Evolutionary conservation across 2,888 invertebrate species (phyloP), one percentile per base, ranked within the genome.

Genomic region (Mylabris sibirica): DNA sequence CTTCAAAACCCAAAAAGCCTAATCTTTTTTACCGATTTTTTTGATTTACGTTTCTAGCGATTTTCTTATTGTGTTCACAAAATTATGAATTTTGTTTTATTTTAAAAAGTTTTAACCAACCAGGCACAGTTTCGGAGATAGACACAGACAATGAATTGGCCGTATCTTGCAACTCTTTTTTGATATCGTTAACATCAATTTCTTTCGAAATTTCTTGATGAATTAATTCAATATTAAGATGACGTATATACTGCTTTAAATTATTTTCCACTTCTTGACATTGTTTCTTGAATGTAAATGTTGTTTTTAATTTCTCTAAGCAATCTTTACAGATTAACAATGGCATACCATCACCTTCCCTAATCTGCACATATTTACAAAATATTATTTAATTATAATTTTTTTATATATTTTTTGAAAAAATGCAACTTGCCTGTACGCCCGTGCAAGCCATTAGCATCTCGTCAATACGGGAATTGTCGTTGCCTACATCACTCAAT

Each of bases 371-470:
- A 30, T 4, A 67, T 9, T 2, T 35, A 38, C 14, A 30, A 60
- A 22, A 65, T 41, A 65, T 35, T 44, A 26, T 44, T 41, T 44
- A 22, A 11, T 57, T 26, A 64, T 35, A 14, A 30, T 30, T 30
- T 30, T 4, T 6, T 30, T 6, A 30, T 30, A n/a, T 30, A 30
- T 30, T 30, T 30, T 30, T 30, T 30, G 5, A 30, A 0, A 1
- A 30, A 30, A 30, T n/a, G 1, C 9, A 24, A 26, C 59, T 82
- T 84, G 85, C 85, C 82, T 84, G 81, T 70, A 86, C 78, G 73
- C 84, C 79, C 70, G 84, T 79, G 79, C 85, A 85, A 77, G 85
- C 84, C 84, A 85, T 85, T 83, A 86, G 84, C 85, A 86, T 85
- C 83, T 85, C 85, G 83, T 85, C 84, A 80, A 85, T 82, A 79